These are phyloP conservation scores for Ditula angustiorana DNA, from an alignment of 2,888 invertebrate species.

Conservation along the genomic window DNA sequence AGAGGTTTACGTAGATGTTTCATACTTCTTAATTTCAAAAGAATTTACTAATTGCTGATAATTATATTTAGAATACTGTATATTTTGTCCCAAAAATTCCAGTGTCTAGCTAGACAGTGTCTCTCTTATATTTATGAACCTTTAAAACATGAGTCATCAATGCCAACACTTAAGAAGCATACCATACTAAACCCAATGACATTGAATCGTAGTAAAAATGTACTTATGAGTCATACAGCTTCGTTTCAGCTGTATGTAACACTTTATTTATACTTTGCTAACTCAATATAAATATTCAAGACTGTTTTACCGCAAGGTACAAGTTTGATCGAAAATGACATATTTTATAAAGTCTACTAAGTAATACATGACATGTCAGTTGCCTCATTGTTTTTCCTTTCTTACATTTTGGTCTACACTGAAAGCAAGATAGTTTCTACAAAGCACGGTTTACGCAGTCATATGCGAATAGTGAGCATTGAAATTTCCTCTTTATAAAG, in stretches of 20 bases:
- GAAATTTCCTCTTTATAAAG: too few species aligned
- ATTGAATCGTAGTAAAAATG: conserved; percentile 32
- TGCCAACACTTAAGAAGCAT: conserved; percentile 22
- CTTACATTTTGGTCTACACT: too few species aligned
- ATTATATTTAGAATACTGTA: background rate
- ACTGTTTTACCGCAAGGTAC: background rate
- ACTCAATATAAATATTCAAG: background rate
- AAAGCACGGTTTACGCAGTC: too few species aligned
- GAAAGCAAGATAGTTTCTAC: too few species aligned
- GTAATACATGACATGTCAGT: too few species aligned
- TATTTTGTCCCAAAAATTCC: background rate
- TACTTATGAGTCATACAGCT: conserved; percentile 22
- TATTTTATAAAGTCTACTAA: too few species aligned
- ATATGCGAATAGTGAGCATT: too few species aligned
- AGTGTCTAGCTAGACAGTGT: conserved; percentile 15
- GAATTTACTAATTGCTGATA: background rate
- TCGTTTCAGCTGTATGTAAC: background rate
- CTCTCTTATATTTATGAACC: conserved; percentile 13
- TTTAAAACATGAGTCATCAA: conserved; percentile 27
- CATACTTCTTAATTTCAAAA: background rate
- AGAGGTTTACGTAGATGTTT: too few species aligned
- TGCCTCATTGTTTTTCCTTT: too few species aligned
- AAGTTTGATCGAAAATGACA: too few species aligned
- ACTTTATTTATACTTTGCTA: background rate
- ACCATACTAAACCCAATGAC: conserved; percentile 8